Conservation (phyloP, 2,113 vertebrate genomes). For the Rhinoptilus africanus region DNA sequence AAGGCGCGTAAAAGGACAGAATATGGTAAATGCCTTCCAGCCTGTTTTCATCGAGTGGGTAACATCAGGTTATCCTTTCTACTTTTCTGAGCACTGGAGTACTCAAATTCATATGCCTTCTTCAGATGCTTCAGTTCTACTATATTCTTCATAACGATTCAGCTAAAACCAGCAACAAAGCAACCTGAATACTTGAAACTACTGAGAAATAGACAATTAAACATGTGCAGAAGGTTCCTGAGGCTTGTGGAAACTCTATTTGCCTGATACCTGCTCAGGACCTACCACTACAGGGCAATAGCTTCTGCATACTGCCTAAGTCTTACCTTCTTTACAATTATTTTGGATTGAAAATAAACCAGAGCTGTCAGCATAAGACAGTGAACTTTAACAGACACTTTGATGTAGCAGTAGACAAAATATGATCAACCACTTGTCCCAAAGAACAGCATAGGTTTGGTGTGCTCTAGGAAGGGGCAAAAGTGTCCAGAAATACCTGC, state of each 20-base stretch:
- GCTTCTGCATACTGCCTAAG: background rate
- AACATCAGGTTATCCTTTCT: background rate
- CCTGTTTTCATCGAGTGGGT: background rate
- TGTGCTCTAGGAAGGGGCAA: background rate
- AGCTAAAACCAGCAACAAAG: background rate
- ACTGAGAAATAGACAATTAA: background rate
- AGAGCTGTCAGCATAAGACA: background rate
- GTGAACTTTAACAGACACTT: fast-evolving
- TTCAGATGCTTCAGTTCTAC: background rate
- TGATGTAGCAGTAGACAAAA: background rate
- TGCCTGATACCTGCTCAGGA: background rate
- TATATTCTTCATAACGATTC: background rate
- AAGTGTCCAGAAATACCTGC: background rate
- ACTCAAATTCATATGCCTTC: background rate
- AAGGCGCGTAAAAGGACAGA: background rate
- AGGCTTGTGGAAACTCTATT: background rate
- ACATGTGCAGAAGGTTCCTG: background rate
- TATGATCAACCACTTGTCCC: background rate
- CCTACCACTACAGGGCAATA: background rate
- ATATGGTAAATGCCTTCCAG: background rate
- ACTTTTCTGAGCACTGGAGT: background rate
- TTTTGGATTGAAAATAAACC: background rate
- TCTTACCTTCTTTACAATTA: background rate
- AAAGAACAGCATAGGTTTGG: background rate
- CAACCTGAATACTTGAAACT: background rate